Percentiles rank a stretch among this genome's conserved stretches.
Conservation (phyloP, 2,797 vertebrate genomes). For the Muscicapa striata region DNA sequence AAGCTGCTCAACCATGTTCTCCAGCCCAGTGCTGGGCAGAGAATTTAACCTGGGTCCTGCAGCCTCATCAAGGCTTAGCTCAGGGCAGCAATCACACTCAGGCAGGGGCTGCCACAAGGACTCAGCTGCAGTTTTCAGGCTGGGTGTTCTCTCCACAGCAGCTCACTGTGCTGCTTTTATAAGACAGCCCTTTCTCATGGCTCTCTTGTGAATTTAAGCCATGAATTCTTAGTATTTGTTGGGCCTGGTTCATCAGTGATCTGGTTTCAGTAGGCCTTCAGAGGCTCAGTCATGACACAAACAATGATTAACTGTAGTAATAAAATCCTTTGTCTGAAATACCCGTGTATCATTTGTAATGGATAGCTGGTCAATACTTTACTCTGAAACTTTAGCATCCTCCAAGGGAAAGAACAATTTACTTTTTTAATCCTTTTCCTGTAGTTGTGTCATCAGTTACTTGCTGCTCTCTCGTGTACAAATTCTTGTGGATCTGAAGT, state of each 20-base stretch:
- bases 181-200: neutral
- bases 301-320: neutral
- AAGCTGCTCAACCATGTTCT: neutral
- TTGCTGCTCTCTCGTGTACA: neutral
- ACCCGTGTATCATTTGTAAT: neutral
- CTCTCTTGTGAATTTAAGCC: neutral
- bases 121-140: neutral
- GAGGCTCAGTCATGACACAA: neutral
- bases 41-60: neutral
- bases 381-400: neutral
- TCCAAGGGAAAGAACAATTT: neutral
- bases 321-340: neutral
- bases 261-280: neutral
- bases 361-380: neutral
- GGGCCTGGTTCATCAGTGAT: neutral
- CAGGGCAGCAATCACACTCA: accelerated
- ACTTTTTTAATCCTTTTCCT: neutral
- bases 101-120: neutral
- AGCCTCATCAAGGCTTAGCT: neutral
- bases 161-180: neutral
- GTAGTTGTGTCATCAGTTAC: neutral
- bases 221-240: neutral
- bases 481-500: neutral
- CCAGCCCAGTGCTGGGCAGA: neutral
- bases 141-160: neutral